phyloP scores from a whole-genome alignment of 2,888 invertebrate species.

The Halictus ligatus region DNA sequence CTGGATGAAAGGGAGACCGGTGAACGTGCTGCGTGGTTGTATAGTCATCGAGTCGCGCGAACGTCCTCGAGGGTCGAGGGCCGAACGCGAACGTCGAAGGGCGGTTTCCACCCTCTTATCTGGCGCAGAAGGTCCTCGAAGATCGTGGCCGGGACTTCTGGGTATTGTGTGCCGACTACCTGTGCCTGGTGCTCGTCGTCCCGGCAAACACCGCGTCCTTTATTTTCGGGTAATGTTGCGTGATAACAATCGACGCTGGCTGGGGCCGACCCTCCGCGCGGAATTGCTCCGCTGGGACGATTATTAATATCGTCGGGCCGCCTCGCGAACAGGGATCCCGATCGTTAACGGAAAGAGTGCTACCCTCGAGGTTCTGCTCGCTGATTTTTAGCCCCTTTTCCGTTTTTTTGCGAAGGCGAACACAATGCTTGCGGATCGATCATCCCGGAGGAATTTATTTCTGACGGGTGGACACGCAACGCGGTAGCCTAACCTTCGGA shows the following conservation, averaged over 20 bases:
- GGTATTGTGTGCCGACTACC: constrained; percentile 57
- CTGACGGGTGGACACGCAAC: background rate
- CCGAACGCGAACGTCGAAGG: constrained; percentile 21
- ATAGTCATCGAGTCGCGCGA: constrained; percentile 45
- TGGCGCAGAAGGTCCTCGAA: constrained; percentile 30
- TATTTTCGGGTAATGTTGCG: constrained; percentile 79
- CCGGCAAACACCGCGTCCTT: constrained; percentile 64
- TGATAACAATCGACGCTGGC: constrained; percentile 75
- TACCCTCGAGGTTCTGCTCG: constrained; percentile 9
- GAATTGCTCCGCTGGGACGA: constrained; percentile 69
- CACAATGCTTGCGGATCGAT: background rate
- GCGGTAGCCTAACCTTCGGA: background rate
- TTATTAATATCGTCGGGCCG: constrained; percentile 65
- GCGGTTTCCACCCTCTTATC: constrained; percentile 50
- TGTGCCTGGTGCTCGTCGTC: constrained; percentile 32
- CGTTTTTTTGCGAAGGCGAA: background rate
- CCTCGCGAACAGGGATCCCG: constrained; percentile 41
- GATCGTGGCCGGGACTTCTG: constrained; percentile 50
- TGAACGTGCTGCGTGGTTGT: constrained; percentile 20
- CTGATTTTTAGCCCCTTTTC: constrained; percentile 9
- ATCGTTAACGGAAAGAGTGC: constrained; percentile 49
- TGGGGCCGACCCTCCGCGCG: constrained; percentile 16
- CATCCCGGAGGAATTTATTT: background rate
- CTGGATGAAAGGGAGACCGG: constrained; percentile 16
- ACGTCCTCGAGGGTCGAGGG: constrained; percentile 42